Percentiles rank a stretch among this genome's conserved stretches.
These are phyloP conservation scores for Heliopora coerulea DNA, from an alignment of 92 coral and sea anemone genomes.

Conservation along the genomic window DNA sequence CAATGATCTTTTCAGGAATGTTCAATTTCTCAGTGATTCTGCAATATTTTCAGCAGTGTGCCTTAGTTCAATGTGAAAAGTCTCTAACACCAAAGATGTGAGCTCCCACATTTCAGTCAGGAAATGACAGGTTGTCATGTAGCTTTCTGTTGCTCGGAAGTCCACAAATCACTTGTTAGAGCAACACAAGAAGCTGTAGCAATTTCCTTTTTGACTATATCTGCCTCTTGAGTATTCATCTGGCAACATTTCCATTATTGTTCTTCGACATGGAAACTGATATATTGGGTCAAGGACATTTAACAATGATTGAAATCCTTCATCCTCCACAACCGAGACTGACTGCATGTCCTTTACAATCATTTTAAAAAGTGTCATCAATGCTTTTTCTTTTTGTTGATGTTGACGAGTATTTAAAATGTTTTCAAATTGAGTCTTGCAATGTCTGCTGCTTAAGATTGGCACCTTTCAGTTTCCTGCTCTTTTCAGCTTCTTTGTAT, in stretches of 20 bases:
- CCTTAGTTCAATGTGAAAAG: no score
- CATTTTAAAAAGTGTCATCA: slow-evolving; percentile 11
- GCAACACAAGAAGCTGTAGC: slow-evolving; percentile 31
- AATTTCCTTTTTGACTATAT: slow-evolving; percentile 8
- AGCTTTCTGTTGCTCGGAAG: slow-evolving; percentile 29
- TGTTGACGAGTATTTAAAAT: no score
- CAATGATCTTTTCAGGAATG: no score
- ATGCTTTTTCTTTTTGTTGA: no score
- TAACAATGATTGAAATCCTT: slow-evolving; percentile 32
- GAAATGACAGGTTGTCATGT: slow-evolving; percentile 41
- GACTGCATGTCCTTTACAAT: slow-evolving; percentile 24
- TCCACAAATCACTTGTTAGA: slow-evolving; percentile 23
- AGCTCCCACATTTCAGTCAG: slow-evolving; percentile 35
- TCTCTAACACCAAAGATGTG: slow-evolving; percentile 40
- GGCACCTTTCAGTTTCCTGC: no score
- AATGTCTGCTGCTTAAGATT: no score
- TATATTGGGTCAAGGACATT: no score
- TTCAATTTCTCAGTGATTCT: no score
- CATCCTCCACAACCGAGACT: slow-evolving; percentile 30
- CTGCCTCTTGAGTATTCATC: slow-evolving; percentile 24
- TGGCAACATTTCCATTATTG: slow-evolving; percentile 29
- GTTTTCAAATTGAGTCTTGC: no score
- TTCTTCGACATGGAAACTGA: slow-evolving; percentile 19
- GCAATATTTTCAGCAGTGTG: no score
- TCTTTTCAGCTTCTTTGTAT: no score